Percentiles rank a stretch among this genome's conserved stretches.
These are phyloP conservation scores for Cephalopachus bancanus DNA, from an alignment of 2,797 vertebrate genomes.

Conservation along the genomic window DNA sequence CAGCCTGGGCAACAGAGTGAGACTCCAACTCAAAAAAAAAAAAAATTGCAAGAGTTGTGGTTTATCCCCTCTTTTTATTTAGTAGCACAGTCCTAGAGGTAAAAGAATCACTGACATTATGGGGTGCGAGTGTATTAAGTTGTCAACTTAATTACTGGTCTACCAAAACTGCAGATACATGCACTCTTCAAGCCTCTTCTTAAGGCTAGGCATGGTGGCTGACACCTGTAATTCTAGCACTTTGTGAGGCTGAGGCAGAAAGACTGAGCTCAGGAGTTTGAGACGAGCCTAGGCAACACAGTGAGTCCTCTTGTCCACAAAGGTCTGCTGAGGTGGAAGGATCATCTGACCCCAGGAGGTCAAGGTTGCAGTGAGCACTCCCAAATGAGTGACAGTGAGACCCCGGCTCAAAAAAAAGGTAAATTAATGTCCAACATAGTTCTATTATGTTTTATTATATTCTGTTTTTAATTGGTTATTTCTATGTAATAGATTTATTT, in stretches of 20 bases:
- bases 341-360: too few relatives aligned
- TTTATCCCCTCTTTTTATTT: not conserved
- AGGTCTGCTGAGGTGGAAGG: too few relatives aligned
- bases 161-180: not conserved
- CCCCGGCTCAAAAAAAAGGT: too few relatives aligned
- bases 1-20: not conserved
- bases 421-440: not conserved
- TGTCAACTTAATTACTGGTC: not conserved
- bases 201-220: not conserved
- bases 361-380: too few relatives aligned
- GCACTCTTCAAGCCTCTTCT: not conserved
- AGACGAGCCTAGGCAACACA: too few relatives aligned
- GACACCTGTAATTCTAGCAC: too few relatives aligned
- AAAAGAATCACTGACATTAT: not conserved
- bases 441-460: conserved; percentile 40
- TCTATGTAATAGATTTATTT: conserved; percentile 2
- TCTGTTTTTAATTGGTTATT: conserved; percentile 44
- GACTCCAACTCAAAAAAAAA: too few relatives aligned
- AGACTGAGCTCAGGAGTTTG: too few relatives aligned
- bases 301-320: too few relatives aligned
- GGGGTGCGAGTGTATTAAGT: not conserved
- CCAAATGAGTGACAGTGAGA: too few relatives aligned
- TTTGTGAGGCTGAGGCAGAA: too few relatives aligned
- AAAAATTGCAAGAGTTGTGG: not conserved
- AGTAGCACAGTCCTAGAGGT: not conserved